phyloP scores from a whole-genome alignment of 2,113 vertebrate species.

The Ploceus nigricollis region DNA sequence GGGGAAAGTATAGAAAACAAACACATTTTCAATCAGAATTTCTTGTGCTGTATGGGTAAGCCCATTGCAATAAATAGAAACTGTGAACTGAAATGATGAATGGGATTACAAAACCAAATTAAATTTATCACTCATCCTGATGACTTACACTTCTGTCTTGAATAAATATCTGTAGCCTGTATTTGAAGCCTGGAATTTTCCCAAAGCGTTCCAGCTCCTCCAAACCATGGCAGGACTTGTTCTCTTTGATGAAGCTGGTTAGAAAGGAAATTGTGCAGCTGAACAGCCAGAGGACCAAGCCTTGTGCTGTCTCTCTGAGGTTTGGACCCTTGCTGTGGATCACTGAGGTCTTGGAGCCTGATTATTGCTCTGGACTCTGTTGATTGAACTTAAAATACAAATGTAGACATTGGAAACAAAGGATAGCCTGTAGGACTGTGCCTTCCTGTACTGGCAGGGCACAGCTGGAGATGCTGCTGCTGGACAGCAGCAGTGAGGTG shows the following conservation, averaged over 20 bases:
- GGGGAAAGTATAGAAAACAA: background rate
- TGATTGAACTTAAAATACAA: background rate
- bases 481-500: background rate
- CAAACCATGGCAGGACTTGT: background rate
- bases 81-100: background rate
- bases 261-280: background rate
- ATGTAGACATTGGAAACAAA: background rate
- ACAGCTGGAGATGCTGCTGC: background rate
- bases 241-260: background rate
- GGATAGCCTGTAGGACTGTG: background rate
- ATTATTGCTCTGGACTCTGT: background rate
- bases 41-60: background rate
- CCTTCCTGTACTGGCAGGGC: background rate
- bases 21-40: background rate
- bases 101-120: background rate
- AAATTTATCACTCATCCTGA: background rate
- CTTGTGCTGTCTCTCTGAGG: background rate
- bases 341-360: background rate
- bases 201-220: background rate
- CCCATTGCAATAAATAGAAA: background rate
- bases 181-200: background rate
- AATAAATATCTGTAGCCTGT: background rate
- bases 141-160: background rate
- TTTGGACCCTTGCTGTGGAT: background rate
- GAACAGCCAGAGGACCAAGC: background rate